phyloP scores from a whole-genome alignment of 2,888 invertebrate genomes.

The Drosophila flavopinicola region DNA sequence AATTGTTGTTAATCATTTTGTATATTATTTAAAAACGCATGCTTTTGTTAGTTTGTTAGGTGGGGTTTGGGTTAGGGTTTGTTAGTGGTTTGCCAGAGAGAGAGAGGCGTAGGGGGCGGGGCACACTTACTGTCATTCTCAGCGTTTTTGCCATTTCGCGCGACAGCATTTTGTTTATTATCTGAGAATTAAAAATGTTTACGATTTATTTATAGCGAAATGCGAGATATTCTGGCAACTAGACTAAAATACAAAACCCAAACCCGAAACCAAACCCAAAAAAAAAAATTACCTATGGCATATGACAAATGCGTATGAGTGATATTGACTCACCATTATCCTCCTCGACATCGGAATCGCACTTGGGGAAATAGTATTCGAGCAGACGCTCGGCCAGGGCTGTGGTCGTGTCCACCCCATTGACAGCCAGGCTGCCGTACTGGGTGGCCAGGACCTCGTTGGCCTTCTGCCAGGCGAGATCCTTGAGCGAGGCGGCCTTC shows the following conservation, averaged over 20 bases:
- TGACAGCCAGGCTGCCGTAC: conserved; percentile 88
- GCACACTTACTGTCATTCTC: conserved; percentile 83
- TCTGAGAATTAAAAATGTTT: conserved; percentile 81
- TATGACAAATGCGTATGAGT: background rate
- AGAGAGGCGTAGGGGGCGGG: background rate
- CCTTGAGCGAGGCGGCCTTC: conserved; percentile 88
- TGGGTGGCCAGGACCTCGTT: conserved; percentile 89
- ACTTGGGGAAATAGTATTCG: conserved; percentile 90
- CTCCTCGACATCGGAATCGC: conserved; percentile 86
- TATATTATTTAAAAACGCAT: conserved; percentile 7
- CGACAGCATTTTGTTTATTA: conserved; percentile 83
- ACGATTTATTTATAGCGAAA: conserved; percentile 57
- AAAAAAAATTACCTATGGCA: background rate
- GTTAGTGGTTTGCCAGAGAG: conserved; percentile 8
- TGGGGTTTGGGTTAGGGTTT: background rate
- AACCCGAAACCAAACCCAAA: background rate
- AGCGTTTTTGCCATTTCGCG: conserved; percentile 82
- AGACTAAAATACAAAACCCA: conserved; percentile 1
- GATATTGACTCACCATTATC: conserved; percentile 84
- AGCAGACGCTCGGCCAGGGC: conserved; percentile 89
- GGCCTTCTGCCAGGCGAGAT: conserved; percentile 89
- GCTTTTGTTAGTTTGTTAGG: background rate
- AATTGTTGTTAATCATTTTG: too few species aligned
- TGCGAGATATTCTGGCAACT: conserved; percentile 12
- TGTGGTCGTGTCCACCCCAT: conserved; percentile 88